Evolutionary conservation across 1,140 invertebrate genomes (phyloP).

Genomic region (Rhizoglyphus robini): DNA sequence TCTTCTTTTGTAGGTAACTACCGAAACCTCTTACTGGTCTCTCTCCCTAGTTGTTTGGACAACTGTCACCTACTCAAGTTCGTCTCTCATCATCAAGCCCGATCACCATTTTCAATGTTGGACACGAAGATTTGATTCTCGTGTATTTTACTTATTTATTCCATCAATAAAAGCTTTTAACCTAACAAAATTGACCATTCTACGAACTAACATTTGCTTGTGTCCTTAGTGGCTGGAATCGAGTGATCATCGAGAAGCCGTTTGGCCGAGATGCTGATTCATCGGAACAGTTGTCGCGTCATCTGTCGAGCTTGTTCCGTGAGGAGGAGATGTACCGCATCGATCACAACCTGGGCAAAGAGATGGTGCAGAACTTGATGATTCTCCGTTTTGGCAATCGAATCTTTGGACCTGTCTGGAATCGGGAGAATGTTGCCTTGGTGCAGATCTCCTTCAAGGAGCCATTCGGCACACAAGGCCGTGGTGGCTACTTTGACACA

Average conservation of each 20-base stretch:
- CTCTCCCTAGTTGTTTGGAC: too few species aligned
- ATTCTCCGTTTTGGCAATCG: constrained; percentile 25
- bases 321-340: constrained; percentile 33
- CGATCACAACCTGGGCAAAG: constrained; percentile 35
- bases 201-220: too few species aligned
- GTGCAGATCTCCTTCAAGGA: constrained; percentile 35
- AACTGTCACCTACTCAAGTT: too few species aligned
- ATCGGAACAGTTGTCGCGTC: constrained; percentile 4
- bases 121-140: too few species aligned
- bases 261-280: constrained; percentile 17
- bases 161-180: too few species aligned
- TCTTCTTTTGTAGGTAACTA: too few species aligned
- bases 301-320: constrained; percentile 21
- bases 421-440: constrained; percentile 31
- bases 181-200: neutral
- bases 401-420: constrained; percentile 28
- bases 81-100: too few species aligned
- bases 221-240: constrained; percentile 19
- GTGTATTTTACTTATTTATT: too few species aligned
- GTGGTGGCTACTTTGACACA: constrained; percentile 33
- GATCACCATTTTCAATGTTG: too few species aligned
- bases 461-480: constrained; percentile 29
- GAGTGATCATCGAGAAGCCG: constrained; percentile 22
- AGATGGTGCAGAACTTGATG: constrained; percentile 15
- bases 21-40: too few species aligned